phyloP scores from a whole-genome alignment of 2,797 vertebrate species.

The Aeoliscus strigatus region DNA sequence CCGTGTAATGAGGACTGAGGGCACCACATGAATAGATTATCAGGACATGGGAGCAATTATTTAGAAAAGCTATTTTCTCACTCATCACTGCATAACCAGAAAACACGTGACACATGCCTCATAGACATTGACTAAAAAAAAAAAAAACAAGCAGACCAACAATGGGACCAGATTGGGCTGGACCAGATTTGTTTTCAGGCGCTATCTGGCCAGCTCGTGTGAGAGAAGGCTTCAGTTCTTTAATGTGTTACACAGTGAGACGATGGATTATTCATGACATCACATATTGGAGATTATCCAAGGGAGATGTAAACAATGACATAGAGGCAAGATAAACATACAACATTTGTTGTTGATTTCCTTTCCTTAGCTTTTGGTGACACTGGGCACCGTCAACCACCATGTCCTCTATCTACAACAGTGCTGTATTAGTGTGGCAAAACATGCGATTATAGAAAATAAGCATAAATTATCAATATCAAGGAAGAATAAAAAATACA shows the following conservation, averaged over 20 bases:
- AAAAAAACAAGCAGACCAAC: slow-evolving; percentile 32
- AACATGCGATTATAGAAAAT: slow-evolving; percentile 76
- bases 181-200: slow-evolving; percentile 40
- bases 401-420: slow-evolving; percentile 70
- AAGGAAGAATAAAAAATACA: slow-evolving; percentile 71
- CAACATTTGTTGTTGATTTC: slow-evolving; percentile 68
- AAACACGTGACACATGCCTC: slow-evolving; percentile 42
- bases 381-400: slow-evolving; percentile 53
- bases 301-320: slow-evolving; percentile 74
- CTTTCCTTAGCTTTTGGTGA: slow-evolving; percentile 56
- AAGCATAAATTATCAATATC: slow-evolving; percentile 70
- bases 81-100: slow-evolving; percentile 43
- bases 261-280: slow-evolving; percentile 64
- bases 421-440: slow-evolving; percentile 75
- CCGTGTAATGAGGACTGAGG: slow-evolving; percentile 40
- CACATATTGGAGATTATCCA: slow-evolving; percentile 61
- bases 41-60: slow-evolving; percentile 50
- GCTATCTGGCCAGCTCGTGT: slow-evolving; percentile 55
- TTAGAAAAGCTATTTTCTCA: slow-evolving; percentile 47
- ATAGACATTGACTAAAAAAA: slow-evolving; percentile 33
- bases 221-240: slow-evolving; percentile 65
- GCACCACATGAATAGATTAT: slow-evolving; percentile 53
- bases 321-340: slow-evolving; percentile 67
- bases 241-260: slow-evolving; percentile 62
- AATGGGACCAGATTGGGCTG: slow-evolving; percentile 30